Evolutionary conservation across 2,888 invertebrate species (phyloP), one percentile per base, ranked within the genome.

Genomic region (Trichopria drosophilae): DNA sequence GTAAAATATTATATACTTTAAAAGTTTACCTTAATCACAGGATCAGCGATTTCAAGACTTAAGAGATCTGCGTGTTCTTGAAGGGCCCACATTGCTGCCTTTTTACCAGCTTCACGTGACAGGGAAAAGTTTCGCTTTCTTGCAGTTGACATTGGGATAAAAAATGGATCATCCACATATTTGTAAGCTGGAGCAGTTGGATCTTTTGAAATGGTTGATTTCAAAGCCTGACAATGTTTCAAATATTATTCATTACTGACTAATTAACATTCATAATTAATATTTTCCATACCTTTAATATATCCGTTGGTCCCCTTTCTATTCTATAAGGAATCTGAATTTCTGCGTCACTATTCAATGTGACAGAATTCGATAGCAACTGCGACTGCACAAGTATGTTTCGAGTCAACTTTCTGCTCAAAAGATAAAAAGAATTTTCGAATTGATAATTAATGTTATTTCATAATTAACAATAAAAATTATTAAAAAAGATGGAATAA

Each of bases 101-200:
- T 92, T 15, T 86, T 82, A 2, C 94, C 94, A 4, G 93, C 82
- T 73, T 94, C 93, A 59, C 88, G 87, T 1, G 93, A 82, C 67
- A 95, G 76, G 0, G 92, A 86, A 76, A 81, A 93, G 0, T 82
- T 77, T 55, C 93, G 79, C 73, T 90, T 86, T 59, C 71, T 80
- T 3, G 76, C 55, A 74, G 86, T 88, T 6, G 88, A 90, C 51
- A 79, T 74, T 0, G 94, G 94, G 59, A 87, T 87, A 12, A 94
- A 79, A 67, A 80, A 93, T 0, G 95, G 94, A 77, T 96, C 96
- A 80, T 96, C 95, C 65, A 91, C 89, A 72, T 86, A 95, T 70
- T 90, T 90, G 72, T 89, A 95, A 72, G 90, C 89, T 3, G 91
- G 81, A n/a, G 91, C 91, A 1, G 91, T 92, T 3, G 84, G 83